Evolutionary conservation across 53 echinoderm and acorn worm species (phyloP).

Genomic region (Glandiceps talaboti): DNA sequence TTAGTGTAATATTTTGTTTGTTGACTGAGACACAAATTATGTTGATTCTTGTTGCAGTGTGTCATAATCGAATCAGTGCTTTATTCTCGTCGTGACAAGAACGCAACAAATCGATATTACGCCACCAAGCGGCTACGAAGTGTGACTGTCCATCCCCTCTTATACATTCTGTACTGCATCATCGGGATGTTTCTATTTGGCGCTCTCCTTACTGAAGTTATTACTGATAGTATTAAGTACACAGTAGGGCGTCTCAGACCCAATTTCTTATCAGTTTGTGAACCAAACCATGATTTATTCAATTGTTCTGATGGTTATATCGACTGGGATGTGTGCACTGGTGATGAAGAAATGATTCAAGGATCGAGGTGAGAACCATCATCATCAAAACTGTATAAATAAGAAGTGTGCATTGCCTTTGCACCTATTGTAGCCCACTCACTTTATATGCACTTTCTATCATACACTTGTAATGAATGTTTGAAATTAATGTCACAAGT

Average conservation of each 20-base stretch:
- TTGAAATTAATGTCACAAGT: too few species aligned
- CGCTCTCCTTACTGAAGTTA: slow-evolving; percentile 22
- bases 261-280: slow-evolving; percentile 60
- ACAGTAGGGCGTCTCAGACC: slow-evolving; percentile 70
- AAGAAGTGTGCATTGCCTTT: too few species aligned
- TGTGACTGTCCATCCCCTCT: slow-evolving; percentile 47
- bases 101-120: too few species aligned
- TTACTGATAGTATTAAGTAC: slow-evolving; percentile 66
- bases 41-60: too few species aligned
- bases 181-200: slow-evolving; percentile 59
- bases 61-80: too few species aligned
- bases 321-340: not conserved
- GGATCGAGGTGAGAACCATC: not conserved
- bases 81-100: too few species aligned
- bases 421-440: too few species aligned
- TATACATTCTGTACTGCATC: slow-evolving; percentile 45
- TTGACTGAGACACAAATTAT: too few species aligned
- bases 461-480: too few species aligned
- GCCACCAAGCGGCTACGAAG: slow-evolving; percentile 29
- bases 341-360: not conserved
- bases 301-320: slow-evolving; percentile 39
- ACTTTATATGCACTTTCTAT: too few species aligned
- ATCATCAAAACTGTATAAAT: not conserved
- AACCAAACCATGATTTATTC: slow-evolving; percentile 41
- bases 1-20: too few species aligned